These are phyloP conservation scores for Drosophila macrospina DNA, from an alignment of 2,888 invertebrate genomes.

Conservation along the genomic window DNA sequence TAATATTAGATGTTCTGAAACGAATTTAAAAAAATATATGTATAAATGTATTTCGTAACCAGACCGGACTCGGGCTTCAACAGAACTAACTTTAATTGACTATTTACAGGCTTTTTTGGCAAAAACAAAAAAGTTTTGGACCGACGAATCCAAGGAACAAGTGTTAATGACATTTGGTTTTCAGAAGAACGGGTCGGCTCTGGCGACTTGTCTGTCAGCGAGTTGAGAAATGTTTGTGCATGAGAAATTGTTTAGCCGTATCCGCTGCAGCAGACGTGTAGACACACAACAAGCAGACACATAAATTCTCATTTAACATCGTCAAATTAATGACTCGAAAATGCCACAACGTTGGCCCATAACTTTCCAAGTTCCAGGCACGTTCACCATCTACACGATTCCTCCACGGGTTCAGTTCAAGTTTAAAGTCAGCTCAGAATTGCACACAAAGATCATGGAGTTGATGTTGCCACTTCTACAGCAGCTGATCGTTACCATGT, in stretches of 20 bases:
- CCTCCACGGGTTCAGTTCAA: slow-evolving; percentile 39
- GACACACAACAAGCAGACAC: slow-evolving; percentile 65
- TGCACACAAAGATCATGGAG: slow-evolving; percentile 36
- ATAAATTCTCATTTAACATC: slow-evolving; percentile 80
- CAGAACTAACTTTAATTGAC: slow-evolving; percentile 27
- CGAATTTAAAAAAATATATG: slow-evolving; percentile 2
- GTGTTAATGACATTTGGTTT: slow-evolving; percentile 77
- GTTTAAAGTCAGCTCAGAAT: slow-evolving; percentile 49
- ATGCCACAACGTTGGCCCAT: slow-evolving; percentile 46
- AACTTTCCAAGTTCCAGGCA: slow-evolving; percentile 41
- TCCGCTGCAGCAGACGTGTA: slow-evolving; percentile 67
- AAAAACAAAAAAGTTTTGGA: slow-evolving; percentile 57
- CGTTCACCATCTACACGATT: slow-evolving; percentile 41
- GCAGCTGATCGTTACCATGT: slow-evolving; percentile 64
- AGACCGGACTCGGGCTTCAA: slow-evolving; percentile 12
- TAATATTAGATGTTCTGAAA: slow-evolving; percentile 6
- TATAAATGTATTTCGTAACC: slow-evolving; percentile 42
- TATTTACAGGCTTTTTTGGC: slow-evolving; percentile 31
- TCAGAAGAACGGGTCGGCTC: slow-evolving; percentile 45
- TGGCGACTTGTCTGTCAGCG: slow-evolving; percentile 59
- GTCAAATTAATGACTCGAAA: slow-evolving; percentile 79
- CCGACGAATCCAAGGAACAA: slow-evolving; percentile 53
- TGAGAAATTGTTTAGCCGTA: slow-evolving; percentile 68
- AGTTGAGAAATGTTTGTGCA: slow-evolving; percentile 75
- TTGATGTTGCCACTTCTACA: slow-evolving; percentile 15